A percentile compares a stretch with the other conserved stretches of the same genome.
These are phyloP conservation scores for Scaeva pyrastri DNA, from an alignment of 2,888 invertebrate species.

Conservation along the genomic window DNA sequence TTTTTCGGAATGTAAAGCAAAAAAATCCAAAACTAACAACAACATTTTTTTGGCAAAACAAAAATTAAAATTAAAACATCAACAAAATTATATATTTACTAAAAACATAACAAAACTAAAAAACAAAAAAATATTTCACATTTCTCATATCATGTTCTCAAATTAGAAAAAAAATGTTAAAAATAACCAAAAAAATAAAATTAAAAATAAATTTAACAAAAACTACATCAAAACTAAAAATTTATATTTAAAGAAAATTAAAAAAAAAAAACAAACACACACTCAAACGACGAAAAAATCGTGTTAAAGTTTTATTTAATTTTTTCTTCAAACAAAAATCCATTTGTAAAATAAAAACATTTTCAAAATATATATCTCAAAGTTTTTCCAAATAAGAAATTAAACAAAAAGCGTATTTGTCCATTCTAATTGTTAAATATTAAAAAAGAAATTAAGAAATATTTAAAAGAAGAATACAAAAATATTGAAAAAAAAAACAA, in stretches of 20 bases:
- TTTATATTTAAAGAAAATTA: conserved; percentile 13
- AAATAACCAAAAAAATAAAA: conserved; percentile 64
- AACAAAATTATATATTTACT: conserved; percentile 21
- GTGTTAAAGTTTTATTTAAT: conserved; percentile 59
- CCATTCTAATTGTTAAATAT: conserved; percentile 73
- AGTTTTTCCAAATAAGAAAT: conserved; percentile 58
- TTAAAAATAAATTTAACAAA: conserved; percentile 48
- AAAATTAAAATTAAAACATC: conserved; percentile 27
- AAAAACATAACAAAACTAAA: conserved; percentile 44
- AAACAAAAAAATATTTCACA: conserved; percentile 69
- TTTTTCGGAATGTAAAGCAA: conserved; percentile 52
- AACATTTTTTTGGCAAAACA: conserved; percentile 61
- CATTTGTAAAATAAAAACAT: conserved; percentile 70
- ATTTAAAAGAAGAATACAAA: conserved; percentile 39
- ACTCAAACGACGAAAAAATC: conserved; percentile 28
- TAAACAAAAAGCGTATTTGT: conserved; percentile 65
- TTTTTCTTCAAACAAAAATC: conserved; percentile 35
- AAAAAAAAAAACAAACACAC: conserved; percentile 22
- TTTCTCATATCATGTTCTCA: conserved; percentile 74
- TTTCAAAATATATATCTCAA: conserved; percentile 67
- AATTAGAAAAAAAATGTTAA: conserved; percentile 66
- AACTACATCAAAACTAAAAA: conserved; percentile 49
- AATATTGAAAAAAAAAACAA: conserved; percentile 26
- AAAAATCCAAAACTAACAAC: conserved; percentile 40
- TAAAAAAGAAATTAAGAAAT: conserved; percentile 58